Conservation (phyloP, 2,888 invertebrate genomes). For the Caenorhabditis sp. region DNA sequence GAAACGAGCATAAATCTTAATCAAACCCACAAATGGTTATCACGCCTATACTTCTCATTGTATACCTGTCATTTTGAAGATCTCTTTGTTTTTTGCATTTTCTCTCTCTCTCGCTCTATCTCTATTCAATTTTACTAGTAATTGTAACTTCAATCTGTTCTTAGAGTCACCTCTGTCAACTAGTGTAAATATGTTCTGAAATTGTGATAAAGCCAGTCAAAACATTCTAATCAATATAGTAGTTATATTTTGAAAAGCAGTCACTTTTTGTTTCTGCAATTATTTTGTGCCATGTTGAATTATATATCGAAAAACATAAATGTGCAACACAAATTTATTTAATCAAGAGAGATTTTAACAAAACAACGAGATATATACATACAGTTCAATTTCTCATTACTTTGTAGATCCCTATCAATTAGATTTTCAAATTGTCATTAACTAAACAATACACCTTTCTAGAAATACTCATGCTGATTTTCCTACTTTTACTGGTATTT, state of each 20-base stretch:
- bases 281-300: neutral
- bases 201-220: constrained; percentile 21
- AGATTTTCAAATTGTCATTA: neutral
- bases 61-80: constrained; percentile 6
- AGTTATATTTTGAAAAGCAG: neutral
- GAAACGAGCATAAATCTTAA: constrained; percentile 43
- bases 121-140: neutral
- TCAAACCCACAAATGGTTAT: neutral
- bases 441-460: neutral
- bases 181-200: neutral
- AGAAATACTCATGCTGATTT: constrained; percentile 5
- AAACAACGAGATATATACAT: neutral
- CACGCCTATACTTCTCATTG: neutral
- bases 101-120: neutral
- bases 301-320: neutral
- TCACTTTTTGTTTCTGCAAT: no score
- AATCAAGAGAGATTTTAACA: neutral
- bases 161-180: neutral
- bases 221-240: constrained; percentile 22
- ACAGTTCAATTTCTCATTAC: neutral
- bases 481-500: neutral
- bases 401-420: neutral
- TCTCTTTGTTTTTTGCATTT: neutral
- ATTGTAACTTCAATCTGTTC: neutral
- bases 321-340: neutral